Base-by-base conservation (phyloP, 2,113 vertebrate genomes). In the Diglossa brunneiventris region DNA sequence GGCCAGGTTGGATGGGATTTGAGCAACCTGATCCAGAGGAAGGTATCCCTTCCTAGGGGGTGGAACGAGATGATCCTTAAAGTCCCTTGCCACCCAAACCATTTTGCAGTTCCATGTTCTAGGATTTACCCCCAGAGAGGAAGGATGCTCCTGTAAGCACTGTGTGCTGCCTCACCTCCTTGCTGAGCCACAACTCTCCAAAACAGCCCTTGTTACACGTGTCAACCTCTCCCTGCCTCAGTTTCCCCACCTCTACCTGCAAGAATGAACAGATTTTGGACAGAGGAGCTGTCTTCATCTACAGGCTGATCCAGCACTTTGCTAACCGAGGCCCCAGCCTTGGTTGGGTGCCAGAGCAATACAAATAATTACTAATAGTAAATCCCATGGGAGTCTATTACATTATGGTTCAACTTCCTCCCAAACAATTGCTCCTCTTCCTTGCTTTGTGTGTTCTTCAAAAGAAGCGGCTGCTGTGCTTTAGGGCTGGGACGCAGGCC, bases 361-460 rank as follows among this genome's bases (percentile, higher is more conserved):
- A 92, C 94, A 96, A 97, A 96, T 95, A 95, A 96, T 96, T 94
- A 85, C 93, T 92, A 96, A 94, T 88, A 92, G 90, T 94, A 90
- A 91, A 78, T 83, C 95, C 47, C 80, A 81, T 1, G 79, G 46
- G 96, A 96, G 55, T 63, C 83, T 95, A 88, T 80, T 83, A 93
- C 90, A 93, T 96, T 96, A 74, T 96, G 86, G 92, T 86, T 18
- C 63, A 31, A 73, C 84, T 94, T 96, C 96, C 95, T 96, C 83
- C 52, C 85, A 96, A 96, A 97, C 94, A 97, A 96, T 97, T 81
- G 94, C 93, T 96, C 92, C 95, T 96, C 94, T 97, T 96, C 95
- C 95, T 96, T 94, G 94, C 95, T 96, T 96, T 96, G 96, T 96
- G 82, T 89, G 90, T 78, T 95, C 94, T 96, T 94, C 96, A 96